A percentile compares a stretch with the other conserved stretches of the same genome.
These are phyloP conservation scores for Patella depressa DNA, from an alignment of 2,888 invertebrate species.

Conservation along the genomic window DNA sequence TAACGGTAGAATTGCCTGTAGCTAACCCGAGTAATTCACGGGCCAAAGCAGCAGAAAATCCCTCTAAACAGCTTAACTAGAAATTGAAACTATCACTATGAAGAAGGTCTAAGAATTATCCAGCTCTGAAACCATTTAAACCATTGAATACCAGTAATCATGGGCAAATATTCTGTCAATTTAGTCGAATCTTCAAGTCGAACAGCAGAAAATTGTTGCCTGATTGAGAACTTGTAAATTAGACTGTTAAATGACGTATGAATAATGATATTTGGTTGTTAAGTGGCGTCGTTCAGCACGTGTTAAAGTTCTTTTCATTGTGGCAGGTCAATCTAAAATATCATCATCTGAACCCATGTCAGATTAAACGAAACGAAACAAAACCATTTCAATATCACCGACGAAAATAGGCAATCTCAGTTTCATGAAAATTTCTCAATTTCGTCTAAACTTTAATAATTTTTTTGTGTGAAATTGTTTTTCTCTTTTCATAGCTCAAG, in stretches of 20 bases:
- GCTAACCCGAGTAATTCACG: not conserved
- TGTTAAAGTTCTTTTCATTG: too few relatives aligned
- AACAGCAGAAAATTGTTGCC: slow-evolving; percentile 1
- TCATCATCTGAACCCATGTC: too few relatives aligned
- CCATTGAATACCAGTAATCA: not conserved
- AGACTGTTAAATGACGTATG: not conserved
- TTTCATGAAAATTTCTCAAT: too few relatives aligned
- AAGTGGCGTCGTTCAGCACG: too few relatives aligned
- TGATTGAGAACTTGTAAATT: slow-evolving; percentile 3
- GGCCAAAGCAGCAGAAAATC: not conserved
- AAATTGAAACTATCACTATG: slow-evolving; percentile 5
- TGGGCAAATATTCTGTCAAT: not conserved
- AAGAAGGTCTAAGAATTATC: not conserved
- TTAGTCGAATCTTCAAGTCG: not conserved
- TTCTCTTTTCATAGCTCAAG: too few relatives aligned
- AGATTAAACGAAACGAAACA: too few relatives aligned
- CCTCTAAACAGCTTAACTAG: not conserved
- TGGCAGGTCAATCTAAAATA: too few relatives aligned
- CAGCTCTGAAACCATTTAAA: not conserved
- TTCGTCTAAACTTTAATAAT: too few relatives aligned
- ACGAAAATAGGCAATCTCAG: too few relatives aligned
- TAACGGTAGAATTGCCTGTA: not conserved
- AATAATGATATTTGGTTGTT: too few relatives aligned
- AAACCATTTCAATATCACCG: too few relatives aligned
- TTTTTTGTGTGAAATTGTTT: too few relatives aligned